Percentiles rank a stretch among this genome's conserved stretches.
Evolutionary conservation across 1,140 invertebrate genomes (phyloP).

Genomic region (Diorhabda sublineata): DNA sequence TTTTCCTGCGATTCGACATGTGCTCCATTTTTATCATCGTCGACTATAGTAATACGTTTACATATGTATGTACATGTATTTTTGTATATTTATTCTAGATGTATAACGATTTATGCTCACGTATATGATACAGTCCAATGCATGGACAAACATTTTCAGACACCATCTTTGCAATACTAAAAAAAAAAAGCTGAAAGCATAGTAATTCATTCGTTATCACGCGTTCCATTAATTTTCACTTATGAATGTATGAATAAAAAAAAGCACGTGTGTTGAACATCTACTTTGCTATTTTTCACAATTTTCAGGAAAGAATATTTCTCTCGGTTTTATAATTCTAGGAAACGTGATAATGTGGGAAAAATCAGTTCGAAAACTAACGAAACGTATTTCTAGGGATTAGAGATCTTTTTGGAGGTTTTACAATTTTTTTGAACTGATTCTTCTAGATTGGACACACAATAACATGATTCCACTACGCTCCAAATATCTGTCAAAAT

Average conservation of each 20-base stretch:
- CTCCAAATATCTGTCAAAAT: no score
- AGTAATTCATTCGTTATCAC: constrained; percentile 15
- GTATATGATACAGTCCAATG: constrained; percentile 22
- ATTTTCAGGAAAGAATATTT: neutral
- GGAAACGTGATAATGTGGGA: neutral
- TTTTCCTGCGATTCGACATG: constrained; percentile 26
- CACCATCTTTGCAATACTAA: constrained; percentile 29
- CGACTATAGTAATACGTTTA: constrained; percentile 24
- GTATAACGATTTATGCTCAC: constrained; percentile 26
- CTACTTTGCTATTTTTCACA: neutral
- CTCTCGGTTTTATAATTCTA: neutral
- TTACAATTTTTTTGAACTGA: no score
- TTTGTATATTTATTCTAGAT: constrained; percentile 29
- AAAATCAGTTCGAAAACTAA: no score
- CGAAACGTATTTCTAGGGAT: no score
- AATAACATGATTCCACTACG: no score
- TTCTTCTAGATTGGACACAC: no score
- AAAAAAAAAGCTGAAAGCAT: constrained; percentile 23
- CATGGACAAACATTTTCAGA: constrained; percentile 17
- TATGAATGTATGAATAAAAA: constrained; percentile 1
- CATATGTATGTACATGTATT: constrained; percentile 30
- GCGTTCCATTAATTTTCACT: constrained; percentile 13
- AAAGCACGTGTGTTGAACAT: neutral
- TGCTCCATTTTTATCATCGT: constrained; percentile 35
- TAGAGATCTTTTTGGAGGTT: no score